Evolutionary conservation across 2,113 vertebrate genomes (phyloP), one percentile per base, ranked within the genome.

Genomic region (Aplodontia rufa): DNA sequence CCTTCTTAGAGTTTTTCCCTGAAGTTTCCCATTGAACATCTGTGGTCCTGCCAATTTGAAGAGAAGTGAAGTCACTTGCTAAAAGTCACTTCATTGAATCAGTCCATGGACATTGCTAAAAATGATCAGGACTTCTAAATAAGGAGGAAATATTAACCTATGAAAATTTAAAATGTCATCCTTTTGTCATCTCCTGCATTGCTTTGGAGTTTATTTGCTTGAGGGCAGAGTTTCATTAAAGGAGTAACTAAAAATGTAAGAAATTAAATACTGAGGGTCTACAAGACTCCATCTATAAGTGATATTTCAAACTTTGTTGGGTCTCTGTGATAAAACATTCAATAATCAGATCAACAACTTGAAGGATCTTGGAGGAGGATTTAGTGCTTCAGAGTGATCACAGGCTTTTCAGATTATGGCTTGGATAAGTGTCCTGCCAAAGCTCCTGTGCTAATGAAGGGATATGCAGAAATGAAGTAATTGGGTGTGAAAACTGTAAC

Each of bases 31-130:
- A 80, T 86, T 68, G 40, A 90, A 87, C 9, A 86, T 51, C 45
- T 85, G 47, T 24, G 55, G 55, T 24, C 24, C 55, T 58, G 24
- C 58, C 24, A 60, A 30, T 94, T 93, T 58, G 40, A 92, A 94
- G 69, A 91, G 5, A 91, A 76, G 5, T 79, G 32, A 81, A 9
- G 35, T 45, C 9, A 53, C n/a, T 80, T 83, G 6, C 40, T 22
- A 94, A 93, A 49, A 82, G 37, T 68, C 13, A 81, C 75, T 84
- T 96, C 78, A 55, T 16, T 90, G 72, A 94, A 93, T 83, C 51
- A 87, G n/a, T 40, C 16, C 13, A 79, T 47, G 16, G 9, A 87
- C 47, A 40, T 92, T 72, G 76, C 26, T 90, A 81, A 92, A 96
- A 37, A 60, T 64, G 19, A 9, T 13, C 2, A 58, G 13, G 8